Evolutionary conservation across 2,797 vertebrate genomes (phyloP), one percentile per base, ranked within the genome.

Genomic region (Phoebastria nigripes): DNA sequence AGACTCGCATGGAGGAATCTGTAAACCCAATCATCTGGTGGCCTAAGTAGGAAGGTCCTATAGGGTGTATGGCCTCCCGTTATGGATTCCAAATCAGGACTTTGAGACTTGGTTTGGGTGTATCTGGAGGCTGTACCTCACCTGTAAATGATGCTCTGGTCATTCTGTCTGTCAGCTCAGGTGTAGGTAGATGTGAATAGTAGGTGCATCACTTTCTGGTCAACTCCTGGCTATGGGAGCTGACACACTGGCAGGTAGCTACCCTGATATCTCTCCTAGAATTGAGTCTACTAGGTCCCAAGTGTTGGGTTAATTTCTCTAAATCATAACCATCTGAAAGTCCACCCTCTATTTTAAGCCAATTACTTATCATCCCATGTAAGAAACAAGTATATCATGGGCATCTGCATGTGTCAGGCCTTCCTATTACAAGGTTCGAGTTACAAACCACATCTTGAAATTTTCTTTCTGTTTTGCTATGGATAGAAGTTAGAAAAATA

Each of bases 11-110:
- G 42, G 33, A 49, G 33, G n/a, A 70, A 46, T 24, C 44, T 70
- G 26, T 55, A 26, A 78, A 56, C 8, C 31, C 0, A n/a, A 6
- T 39, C 22, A n/a, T 9, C 26, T 72, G n/a, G 14, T 42, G 42
- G 15, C 6, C 35, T 56, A 8, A 8, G 18, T 56, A 42, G 28
- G 42, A 22, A 73, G 24, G 21, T 59, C 29, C 29, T 44, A 1
- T 1, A 19, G 20, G 11, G 1, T 29, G 6, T 9, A 31, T 15
- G 5, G 5, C 9, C 9, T 79, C 11, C 22, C 8, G 7, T 54
- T 20, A 18, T 5, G 12, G 15, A 14, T 65, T 80, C 21, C 17
- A n/a, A 52, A 18, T 28, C 15, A 39, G 31, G 39, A 42, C 3
- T 56, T 31, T 17, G 18, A 74, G 21, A 26, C 22, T 79, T 21